Evolutionary conservation across 2,113 vertebrate species (phyloP), one percentile per base, ranked within the genome.

Genomic region (Tympanuchus pallidicinctus): DNA sequence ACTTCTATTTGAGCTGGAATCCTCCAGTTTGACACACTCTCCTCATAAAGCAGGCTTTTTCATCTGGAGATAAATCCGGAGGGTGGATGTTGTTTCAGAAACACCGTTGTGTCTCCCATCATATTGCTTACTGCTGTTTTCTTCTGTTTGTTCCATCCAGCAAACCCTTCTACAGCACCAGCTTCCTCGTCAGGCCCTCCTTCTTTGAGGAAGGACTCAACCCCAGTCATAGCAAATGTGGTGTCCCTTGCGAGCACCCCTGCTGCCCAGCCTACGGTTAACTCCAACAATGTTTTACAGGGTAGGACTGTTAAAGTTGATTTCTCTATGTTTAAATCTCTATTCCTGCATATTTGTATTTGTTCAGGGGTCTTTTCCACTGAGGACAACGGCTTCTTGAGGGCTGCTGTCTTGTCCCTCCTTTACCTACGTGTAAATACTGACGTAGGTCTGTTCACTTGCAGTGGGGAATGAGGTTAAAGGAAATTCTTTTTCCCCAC

Each of bases 211-310:
- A 98, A 98, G 89, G 98, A 99, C 94, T 97, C 98, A 43, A 99
- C 99, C n/a, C 99, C 99, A 12, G 98, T 99, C 84, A 99, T 99
- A 93, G 99, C 98, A 95, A 99, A 98, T 19, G 99, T 99, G 65
- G 98, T 99, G 60, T 99, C 99, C 5, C 98, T 99, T 20, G 99
- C 99, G 18, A 98, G 97, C 84, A 86, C 98, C 63, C 98, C 98
- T 64, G 97, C 97, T 60, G 98, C 97, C 72, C 98, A 98, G 93
- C 97, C 98, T 38, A 98, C 95, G 2, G 96, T 98, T 43, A 97
- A 98, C 54, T 98, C 98, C 83, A 98, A 97, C 96, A 97, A 98
- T 10, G 96, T 98, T 63, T 97, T 98, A 96, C 98, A 98, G 98
- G 98, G 99, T 99, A 97, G 89, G 95, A 15, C 92, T 86, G 60